These are phyloP conservation scores for Mus caroli DNA, from an alignment of 2,797 vertebrate species.

Conservation along the genomic window DNA sequence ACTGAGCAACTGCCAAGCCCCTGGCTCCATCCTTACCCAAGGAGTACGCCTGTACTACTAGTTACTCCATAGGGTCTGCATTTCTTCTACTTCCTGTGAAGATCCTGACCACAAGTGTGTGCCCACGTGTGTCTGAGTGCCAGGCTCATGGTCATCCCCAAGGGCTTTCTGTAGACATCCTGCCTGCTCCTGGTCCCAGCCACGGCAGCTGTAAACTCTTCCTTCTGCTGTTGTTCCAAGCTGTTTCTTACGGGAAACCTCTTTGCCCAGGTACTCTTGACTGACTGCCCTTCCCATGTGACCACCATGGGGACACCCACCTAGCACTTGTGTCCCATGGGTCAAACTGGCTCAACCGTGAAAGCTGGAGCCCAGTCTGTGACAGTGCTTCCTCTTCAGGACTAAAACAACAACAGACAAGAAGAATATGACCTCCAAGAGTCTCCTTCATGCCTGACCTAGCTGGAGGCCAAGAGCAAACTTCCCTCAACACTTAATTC, in stretches of 20 bases:
- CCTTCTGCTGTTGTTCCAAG: not conserved
- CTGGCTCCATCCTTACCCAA: not conserved
- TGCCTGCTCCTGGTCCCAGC: accelerated
- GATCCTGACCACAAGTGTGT: not conserved
- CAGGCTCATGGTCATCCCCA: accelerated
- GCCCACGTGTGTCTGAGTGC: not conserved
- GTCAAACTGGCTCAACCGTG: not conserved
- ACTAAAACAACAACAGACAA: too few relatives aligned
- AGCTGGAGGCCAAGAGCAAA: not conserved
- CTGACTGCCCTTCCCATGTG: not conserved
- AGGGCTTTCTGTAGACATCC: not conserved
- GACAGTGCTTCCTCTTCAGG: not conserved
- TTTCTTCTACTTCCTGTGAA: not conserved
- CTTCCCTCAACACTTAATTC: not conserved
- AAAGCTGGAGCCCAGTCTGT: not conserved
- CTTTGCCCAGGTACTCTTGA: too few relatives aligned
- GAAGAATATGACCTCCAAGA: too few relatives aligned
- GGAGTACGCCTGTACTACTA: accelerated
- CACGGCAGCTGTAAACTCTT: not conserved
- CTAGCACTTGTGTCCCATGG: not conserved
- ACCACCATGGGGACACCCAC: not conserved
- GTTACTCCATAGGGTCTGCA: accelerated
- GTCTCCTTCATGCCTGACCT: not conserved
- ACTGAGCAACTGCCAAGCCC: not conserved
- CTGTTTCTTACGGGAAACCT: not conserved